Evolutionary conservation across 2,113 vertebrate species (phyloP).

Genomic region (Percina caprodes): DNA sequence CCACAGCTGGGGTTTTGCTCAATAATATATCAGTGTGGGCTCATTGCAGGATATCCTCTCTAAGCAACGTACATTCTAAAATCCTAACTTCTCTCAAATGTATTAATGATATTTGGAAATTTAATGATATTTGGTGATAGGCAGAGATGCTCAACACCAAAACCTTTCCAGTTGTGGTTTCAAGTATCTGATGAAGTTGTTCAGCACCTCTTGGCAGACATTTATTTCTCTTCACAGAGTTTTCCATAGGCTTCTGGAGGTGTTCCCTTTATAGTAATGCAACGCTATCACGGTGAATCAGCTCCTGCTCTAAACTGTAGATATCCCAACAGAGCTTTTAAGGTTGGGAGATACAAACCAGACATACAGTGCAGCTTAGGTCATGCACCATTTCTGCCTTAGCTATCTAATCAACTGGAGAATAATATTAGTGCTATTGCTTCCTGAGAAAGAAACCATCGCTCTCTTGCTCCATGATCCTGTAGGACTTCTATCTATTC

Average conservation of each 20-base stretch:
- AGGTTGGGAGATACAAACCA: constrained; percentile 49
- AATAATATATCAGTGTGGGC: background rate
- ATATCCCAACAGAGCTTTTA: constrained; percentile 28
- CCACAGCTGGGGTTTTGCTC: background rate
- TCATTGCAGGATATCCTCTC: background rate
- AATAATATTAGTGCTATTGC: constrained; percentile 54
- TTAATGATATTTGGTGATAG: background rate
- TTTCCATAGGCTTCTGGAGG: background rate
- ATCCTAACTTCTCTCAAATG: background rate
- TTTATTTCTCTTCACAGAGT: constrained; percentile 27
- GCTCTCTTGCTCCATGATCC: constrained; percentile 13
- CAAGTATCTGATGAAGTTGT: background rate
- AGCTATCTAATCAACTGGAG: constrained; percentile 39
- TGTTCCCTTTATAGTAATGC: background rate
- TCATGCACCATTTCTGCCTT: constrained; percentile 33
- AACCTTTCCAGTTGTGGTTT: constrained; percentile 9
- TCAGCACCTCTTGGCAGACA: constrained; percentile 14
- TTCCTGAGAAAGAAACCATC: constrained; percentile 41
- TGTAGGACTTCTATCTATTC: too few relatives aligned
- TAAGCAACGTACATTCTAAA: background rate
- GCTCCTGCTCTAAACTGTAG: constrained; percentile 28
- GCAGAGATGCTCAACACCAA: background rate
- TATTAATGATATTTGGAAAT: constrained; percentile 16
- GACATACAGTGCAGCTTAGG: constrained; percentile 23
- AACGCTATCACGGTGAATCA: constrained; percentile 42